Evolutionary conservation across 1,140 invertebrate species (phyloP).

Genomic region (Zaprionus nigranus): DNA sequence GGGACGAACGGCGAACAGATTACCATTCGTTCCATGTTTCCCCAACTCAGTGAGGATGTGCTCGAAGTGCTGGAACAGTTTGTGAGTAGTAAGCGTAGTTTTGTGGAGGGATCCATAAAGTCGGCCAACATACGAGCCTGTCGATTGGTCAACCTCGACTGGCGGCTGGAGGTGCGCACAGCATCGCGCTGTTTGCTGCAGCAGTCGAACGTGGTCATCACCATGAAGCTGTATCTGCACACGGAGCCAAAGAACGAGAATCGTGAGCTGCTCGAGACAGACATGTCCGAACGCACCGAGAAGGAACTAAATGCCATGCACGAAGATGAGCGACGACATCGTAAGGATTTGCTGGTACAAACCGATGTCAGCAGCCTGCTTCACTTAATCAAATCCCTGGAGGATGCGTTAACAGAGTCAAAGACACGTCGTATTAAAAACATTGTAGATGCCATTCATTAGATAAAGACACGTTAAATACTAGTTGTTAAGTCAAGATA

Average conservation of each 20-base stretch:
- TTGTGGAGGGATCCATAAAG: slow-evolving; percentile 80
- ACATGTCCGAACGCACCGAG: slow-evolving; percentile 49
- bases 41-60: slow-evolving; percentile 57
- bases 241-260: slow-evolving; percentile 80
- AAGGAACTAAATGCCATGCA: slow-evolving; percentile 59
- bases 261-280: slow-evolving; percentile 64
- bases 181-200: slow-evolving; percentile 67
- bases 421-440: slow-evolving; percentile 76
- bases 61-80: slow-evolving; percentile 73
- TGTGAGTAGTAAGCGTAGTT: slow-evolving; percentile 70
- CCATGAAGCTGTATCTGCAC: slow-evolving; percentile 77
- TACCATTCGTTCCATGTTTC: slow-evolving; percentile 50
- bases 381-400: slow-evolving; percentile 74
- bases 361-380: slow-evolving; percentile 72
- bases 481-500: slow-evolving; percentile 44
- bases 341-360: slow-evolving; percentile 77
- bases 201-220: slow-evolving; percentile 63
- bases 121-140: slow-evolving; percentile 78
- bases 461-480: slow-evolving; percentile 3
- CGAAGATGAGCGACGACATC: slow-evolving; percentile 70
- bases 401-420: slow-evolving; percentile 75
- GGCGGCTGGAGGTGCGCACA: slow-evolving; percentile 76
- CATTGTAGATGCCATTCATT: slow-evolving; percentile 76
- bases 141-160: slow-evolving; percentile 73
- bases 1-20: slow-evolving; percentile 20